Evolutionary conservation across 2,113 vertebrate genomes (phyloP).

Genomic region (Catharus minimus): DNA sequence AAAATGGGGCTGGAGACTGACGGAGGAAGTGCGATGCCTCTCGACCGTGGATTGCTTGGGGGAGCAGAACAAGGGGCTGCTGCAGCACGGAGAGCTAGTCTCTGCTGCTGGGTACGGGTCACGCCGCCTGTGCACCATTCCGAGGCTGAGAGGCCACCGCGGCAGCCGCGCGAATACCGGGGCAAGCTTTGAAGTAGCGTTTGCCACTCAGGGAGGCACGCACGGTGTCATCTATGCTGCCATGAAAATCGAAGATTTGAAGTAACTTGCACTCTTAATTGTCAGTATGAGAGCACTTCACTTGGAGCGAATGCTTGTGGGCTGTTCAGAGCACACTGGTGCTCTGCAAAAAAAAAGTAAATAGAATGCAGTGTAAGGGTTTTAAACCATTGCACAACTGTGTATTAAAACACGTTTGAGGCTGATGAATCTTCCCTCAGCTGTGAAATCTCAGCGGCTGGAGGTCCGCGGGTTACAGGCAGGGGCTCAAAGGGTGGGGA

Average conservation of each 20-base stretch:
- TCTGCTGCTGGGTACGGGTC: neutral
- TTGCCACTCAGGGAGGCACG: accelerated
- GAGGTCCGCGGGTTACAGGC: accelerated
- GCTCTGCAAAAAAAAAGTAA: neutral
- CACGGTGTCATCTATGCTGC: accelerated
- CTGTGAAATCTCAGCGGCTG: neutral
- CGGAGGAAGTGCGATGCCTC: no score
- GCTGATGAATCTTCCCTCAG: neutral
- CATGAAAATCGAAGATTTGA: neutral
- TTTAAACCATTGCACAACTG: neutral
- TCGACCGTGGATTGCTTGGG: neutral
- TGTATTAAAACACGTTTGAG: neutral
- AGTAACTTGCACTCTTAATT: neutral
- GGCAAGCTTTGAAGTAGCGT: neutral
- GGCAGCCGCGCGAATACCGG: accelerated
- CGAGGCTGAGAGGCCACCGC: neutral
- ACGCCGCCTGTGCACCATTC: accelerated
- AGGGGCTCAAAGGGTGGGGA: neutral
- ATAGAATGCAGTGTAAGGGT: neutral
- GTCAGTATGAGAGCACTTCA: accelerated
- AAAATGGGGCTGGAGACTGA: no score
- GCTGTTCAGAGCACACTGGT: neutral
- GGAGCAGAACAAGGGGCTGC: neutral
- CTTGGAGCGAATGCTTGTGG: neutral
- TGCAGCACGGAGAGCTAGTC: accelerated